Percentiles rank a stretch among this genome's conserved stretches.
These are phyloP conservation scores for Cichladusa arquata DNA, from an alignment of 2,113 vertebrate species.

Conservation along the genomic window DNA sequence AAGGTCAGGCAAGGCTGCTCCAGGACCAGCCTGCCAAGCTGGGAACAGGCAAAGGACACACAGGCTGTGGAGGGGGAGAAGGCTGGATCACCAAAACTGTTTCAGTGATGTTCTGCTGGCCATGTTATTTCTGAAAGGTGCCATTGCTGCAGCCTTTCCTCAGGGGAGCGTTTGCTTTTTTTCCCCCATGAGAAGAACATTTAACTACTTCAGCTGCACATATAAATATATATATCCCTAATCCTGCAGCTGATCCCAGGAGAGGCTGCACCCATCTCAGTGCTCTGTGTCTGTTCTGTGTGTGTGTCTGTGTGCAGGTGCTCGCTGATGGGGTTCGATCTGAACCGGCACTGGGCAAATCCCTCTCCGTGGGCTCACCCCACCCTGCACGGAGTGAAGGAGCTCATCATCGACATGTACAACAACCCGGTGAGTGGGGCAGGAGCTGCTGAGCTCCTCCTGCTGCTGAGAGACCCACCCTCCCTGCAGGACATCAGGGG, in stretches of 20 bases:
- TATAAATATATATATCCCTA: background rate
- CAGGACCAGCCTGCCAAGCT: background rate
- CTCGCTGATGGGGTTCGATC: slow-evolving; percentile 96
- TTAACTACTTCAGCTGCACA: background rate
- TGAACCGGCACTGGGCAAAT: slow-evolving; percentile 97
- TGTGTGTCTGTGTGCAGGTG: slow-evolving; percentile 75
- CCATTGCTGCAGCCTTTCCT: background rate
- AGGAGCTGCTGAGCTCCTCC: background rate
- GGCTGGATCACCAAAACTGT: background rate
- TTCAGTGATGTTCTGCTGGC: background rate
- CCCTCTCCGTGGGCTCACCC: slow-evolving; percentile 96
- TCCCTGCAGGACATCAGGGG: background rate
- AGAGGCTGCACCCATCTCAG: background rate
- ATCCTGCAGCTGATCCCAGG: background rate
- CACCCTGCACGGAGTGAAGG: slow-evolving; percentile 92
- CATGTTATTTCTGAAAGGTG: fast-evolving
- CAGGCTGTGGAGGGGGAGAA: background rate
- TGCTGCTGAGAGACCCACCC: background rate
- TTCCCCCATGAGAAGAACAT: background rate
- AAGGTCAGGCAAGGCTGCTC: background rate
- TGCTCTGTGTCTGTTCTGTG: background rate
- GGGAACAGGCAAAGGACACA: background rate
- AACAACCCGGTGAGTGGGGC: slow-evolving; percentile 87
- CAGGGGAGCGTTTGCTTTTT: background rate
- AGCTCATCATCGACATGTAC: slow-evolving; percentile 94